phyloP scores from a whole-genome alignment of 2,797 vertebrate genomes.

The Microcaecilia unicolor region DNA sequence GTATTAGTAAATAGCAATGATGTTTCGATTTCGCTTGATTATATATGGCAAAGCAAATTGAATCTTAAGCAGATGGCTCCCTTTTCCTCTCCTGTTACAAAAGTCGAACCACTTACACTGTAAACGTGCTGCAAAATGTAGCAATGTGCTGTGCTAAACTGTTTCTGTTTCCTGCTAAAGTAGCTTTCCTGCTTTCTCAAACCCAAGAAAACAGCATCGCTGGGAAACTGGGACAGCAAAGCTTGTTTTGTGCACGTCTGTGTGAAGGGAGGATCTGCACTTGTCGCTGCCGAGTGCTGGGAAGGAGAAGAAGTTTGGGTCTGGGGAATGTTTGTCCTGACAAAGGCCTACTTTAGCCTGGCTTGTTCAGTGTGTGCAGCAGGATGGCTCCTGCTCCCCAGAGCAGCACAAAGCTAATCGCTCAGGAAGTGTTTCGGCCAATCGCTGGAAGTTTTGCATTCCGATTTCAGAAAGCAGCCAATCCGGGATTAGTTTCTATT shows the following conservation, averaged over 20 bases:
- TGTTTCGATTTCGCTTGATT: too few species aligned
- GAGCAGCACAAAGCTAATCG: conserved; percentile 99
- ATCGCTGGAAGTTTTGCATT: conserved; percentile 86
- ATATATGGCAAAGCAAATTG: too few species aligned
- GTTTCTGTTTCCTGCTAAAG: too few species aligned
- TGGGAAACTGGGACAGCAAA: not conserved
- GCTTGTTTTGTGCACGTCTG: not conserved
- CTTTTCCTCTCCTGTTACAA: too few species aligned
- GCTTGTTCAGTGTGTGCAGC: conserved; percentile 70
- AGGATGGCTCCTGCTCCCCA: conserved; percentile 91
- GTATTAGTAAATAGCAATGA: too few species aligned
- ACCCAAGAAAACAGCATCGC: not conserved
- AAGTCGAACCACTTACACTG: too few species aligned
- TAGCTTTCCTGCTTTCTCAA: too few species aligned
- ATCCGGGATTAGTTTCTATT: conserved; percentile 87
- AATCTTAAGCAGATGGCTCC: too few species aligned
- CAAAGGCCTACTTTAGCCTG: conserved; percentile 70
- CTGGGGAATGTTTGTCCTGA: conserved; percentile 30
- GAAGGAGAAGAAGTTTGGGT: conserved; percentile 1
- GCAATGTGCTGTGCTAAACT: too few species aligned
- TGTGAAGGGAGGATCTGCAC: conserved; percentile 20
- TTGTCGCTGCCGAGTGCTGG: conserved; percentile 1
- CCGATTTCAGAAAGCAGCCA: conserved; percentile 75
- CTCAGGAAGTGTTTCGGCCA: conserved; percentile 97
- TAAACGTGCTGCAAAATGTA: too few species aligned